Base-by-base conservation (phyloP, 2,113 vertebrate species). In the Hystrix cristata region DNA sequence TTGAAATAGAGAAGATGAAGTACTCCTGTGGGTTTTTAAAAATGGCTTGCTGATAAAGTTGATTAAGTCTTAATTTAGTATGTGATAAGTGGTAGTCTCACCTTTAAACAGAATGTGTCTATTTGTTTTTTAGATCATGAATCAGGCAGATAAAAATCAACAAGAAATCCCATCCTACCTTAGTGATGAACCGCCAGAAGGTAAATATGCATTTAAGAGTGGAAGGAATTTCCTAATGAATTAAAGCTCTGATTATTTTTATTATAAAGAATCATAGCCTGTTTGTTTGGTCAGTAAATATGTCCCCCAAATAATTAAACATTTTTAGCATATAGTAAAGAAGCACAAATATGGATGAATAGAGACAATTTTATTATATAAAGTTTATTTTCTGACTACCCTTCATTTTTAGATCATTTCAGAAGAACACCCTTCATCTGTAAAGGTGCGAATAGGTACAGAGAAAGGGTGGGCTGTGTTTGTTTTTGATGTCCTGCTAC, bases 111-210 rank as follows among this genome's bases (percentile, higher is more conserved):
- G 79, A 86, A 89, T 92, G 4, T 94, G 4, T 79, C 59, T 97
- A 85, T 97, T 98, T 95, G 94, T 69, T 97, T 94, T 97, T 98
- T 95, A 91, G 96, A 99, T 98, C 98, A 99, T 99, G 99, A 99
- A 99, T 98, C 99, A 99, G 98, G 98, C 87, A 0, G 99, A 99
- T 97, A 99, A 99, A 98, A 98, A 98, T 95, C 99, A 99, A 94
- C 98, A 99, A 92, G 99, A 99, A 91, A 96, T 99, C 79, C 99
- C 99, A 95, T 98, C 99, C 81, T 99, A 99, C 94, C 98, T 99
- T 95, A 98, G 98, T 48, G 99, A 99, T 96, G 99, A 99, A 76
- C 99, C 99, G 93, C 98, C 98, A 97, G 98, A 99, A 98, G 99
- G 99, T 99, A 99, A 91, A 96, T 98, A 55, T 92, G 2, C 62